These are phyloP conservation scores for Poicephalus meyeri DNA, from an alignment of 2,113 vertebrate genomes.

Conservation along the genomic window DNA sequence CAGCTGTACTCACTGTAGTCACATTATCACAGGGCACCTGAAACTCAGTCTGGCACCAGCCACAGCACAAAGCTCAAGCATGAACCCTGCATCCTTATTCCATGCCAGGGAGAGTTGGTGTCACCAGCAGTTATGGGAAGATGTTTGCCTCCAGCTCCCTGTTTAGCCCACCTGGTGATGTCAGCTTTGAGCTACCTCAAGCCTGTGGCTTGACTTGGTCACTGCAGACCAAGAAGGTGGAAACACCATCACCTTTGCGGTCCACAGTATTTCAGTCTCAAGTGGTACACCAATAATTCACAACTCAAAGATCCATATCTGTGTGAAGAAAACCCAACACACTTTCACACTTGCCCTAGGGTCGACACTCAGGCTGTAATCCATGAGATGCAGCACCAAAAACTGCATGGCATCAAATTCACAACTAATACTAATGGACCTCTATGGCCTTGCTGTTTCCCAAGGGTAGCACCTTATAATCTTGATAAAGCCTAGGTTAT, in stretches of 20 bases:
- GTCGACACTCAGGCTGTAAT: background rate
- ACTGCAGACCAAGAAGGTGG: background rate
- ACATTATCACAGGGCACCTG: background rate
- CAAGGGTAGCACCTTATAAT: background rate
- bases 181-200: background rate
- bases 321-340: background rate
- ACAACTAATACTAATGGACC: background rate
- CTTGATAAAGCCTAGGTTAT: background rate
- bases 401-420: background rate
- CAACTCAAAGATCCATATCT: background rate
- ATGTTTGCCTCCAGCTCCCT: background rate
- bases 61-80: no score
- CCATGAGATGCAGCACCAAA: background rate
- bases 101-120: fast-evolving
- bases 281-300: background rate
- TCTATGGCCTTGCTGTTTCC: fast-evolving
- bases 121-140: background rate
- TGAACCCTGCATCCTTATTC: background rate
- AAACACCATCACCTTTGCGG: background rate
- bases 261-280: background rate
- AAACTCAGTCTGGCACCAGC: background rate
- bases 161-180: background rate
- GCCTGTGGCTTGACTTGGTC: background rate
- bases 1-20: fast-evolving
- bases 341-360: background rate